A percentile compares a stretch with the other conserved stretches of the same genome.
These are phyloP conservation scores for Ramphastos sulfuratus DNA, from an alignment of 2,113 vertebrate species.

Conservation along the genomic window DNA sequence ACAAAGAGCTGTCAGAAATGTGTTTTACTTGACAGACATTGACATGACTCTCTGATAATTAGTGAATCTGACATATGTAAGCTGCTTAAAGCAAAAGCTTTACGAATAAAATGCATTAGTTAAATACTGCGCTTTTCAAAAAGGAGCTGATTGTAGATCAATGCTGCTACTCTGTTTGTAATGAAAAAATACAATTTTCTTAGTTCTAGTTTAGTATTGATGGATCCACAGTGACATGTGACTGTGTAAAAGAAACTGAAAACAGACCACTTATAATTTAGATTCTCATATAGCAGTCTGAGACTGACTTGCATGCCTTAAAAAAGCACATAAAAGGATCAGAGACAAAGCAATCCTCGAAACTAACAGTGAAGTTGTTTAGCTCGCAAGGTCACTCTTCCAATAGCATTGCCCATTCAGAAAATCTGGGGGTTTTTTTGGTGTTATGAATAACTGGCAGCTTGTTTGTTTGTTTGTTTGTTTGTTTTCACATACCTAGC, in stretches of 20 bases:
- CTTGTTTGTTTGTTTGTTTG: neutral
- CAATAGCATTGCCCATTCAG: neutral
- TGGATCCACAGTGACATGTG: neutral
- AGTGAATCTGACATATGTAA: neutral
- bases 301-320: neutral
- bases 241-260: neutral
- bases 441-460: neutral
- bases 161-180: neutral
- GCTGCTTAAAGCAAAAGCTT: too few species aligned
- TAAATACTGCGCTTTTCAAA: neutral
- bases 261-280: neutral
- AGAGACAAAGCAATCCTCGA: neutral
- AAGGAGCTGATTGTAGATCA: neutral
- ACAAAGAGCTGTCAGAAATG: neutral
- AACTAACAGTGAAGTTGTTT: neutral
- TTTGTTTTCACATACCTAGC: neutral
- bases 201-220: neutral
- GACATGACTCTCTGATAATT: neutral
- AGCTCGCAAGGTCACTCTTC: neutral
- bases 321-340: neutral
- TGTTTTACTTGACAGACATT: neutral
- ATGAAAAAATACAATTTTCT: neutral
- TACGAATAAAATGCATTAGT: too few species aligned
- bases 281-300: neutral
- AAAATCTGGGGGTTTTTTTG: neutral